Percentiles rank a stretch among this genome's conserved stretches.
These are phyloP conservation scores for Brenthis ino DNA, from an alignment of 2,888 invertebrate species.

Conservation along the genomic window DNA sequence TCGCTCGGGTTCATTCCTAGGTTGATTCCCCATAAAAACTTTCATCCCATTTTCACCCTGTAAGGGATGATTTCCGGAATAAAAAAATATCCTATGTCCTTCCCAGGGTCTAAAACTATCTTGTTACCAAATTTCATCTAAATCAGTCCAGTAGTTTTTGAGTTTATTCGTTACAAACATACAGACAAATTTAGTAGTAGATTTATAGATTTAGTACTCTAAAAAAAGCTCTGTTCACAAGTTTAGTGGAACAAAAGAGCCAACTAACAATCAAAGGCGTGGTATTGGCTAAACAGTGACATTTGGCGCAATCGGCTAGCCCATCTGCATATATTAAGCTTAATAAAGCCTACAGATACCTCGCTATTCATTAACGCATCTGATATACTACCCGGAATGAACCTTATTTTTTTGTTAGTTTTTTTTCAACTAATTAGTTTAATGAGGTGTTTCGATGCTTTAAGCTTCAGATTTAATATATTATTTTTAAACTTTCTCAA, in stretches of 20 bases:
- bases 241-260: constrained; percentile 11
- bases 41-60: too few relatives aligned
- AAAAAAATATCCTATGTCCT: too few relatives aligned
- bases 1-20: too few relatives aligned
- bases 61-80: too few relatives aligned
- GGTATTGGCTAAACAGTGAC: constrained; percentile 55
- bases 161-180: too few relatives aligned
- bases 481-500: background rate
- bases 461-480: background rate
- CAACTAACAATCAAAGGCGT: constrained; percentile 39
- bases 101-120: too few relatives aligned
- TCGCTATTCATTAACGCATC: constrained; percentile 74
- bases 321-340: constrained; percentile 79
- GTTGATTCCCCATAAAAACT: too few relatives aligned
- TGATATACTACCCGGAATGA: constrained; percentile 69
- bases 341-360: constrained; percentile 74
- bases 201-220: too few relatives aligned
- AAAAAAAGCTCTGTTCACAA: background rate
- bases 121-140: too few relatives aligned
- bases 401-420: constrained; percentile 56
- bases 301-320: constrained; percentile 69
- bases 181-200: too few relatives aligned
- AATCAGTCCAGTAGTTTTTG: too few relatives aligned
- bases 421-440: constrained; percentile 76
- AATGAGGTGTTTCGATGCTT: constrained; percentile 61